A percentile compares a stretch with the other conserved stretches of the same genome.
Evolutionary conservation across 2,113 vertebrate species (phyloP).

Genomic region (Python bivittatus): DNA sequence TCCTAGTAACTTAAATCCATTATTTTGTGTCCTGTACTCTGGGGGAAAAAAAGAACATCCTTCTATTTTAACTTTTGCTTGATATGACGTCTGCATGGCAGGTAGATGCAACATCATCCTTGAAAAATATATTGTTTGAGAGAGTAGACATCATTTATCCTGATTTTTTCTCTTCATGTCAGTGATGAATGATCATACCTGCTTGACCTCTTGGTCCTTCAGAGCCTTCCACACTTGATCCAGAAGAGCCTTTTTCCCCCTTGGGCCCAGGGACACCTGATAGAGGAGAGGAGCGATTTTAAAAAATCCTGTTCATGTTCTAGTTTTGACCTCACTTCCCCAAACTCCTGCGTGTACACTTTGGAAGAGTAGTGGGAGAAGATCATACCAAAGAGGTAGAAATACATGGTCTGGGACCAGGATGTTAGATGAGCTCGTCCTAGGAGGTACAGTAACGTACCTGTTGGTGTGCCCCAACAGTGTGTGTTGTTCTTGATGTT

Average conservation of each 20-base stretch:
- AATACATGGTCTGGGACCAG: too few species aligned
- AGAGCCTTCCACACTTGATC: constrained; percentile 36
- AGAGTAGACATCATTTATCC: not conserved
- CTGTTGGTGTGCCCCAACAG: too few species aligned
- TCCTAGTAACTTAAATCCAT: not conserved
- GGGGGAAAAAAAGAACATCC: not conserved
- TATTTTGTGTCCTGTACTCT: not conserved
- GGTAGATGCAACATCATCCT: too few species aligned
- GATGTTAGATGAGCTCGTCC: too few species aligned
- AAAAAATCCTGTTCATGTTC: not conserved
- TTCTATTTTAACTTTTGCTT: not conserved
- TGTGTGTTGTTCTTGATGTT: too few species aligned
- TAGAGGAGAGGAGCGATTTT: not conserved
- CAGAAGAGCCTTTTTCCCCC: constrained; percentile 55
- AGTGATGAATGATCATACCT: constrained; percentile 49
- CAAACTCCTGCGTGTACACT: not conserved
- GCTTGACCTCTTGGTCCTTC: constrained; percentile 57
- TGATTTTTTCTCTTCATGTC: not conserved
- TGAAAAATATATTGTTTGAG: not conserved
- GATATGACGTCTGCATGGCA: not conserved
- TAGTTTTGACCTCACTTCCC: not conserved
- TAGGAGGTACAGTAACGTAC: too few species aligned
- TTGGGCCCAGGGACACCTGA: constrained; percentile 63
- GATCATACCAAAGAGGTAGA: too few species aligned
- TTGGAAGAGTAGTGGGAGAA: too few species aligned